Evolutionary conservation across 2,113 vertebrate species (phyloP).

Genomic region (Phalacrocorax pelagicus): DNA sequence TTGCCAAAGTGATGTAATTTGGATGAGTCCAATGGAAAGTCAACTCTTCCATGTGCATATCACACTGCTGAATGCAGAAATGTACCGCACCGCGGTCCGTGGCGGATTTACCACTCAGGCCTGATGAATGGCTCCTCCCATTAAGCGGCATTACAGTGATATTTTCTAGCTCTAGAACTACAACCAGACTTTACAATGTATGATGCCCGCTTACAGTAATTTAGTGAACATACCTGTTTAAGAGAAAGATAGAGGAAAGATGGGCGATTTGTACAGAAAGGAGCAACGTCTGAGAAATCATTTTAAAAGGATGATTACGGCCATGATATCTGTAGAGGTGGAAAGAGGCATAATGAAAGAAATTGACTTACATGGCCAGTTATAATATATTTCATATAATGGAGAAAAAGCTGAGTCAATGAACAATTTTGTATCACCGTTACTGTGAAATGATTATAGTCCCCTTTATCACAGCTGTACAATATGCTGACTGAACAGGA

Average conservation of each 20-base stretch:
- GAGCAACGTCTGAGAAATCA: neutral
- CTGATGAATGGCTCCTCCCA: neutral
- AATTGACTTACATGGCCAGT: neutral
- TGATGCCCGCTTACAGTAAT: neutral
- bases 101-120: neutral
- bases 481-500: constrained; percentile 53
- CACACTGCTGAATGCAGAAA: neutral
- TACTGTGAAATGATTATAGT: constrained; percentile 11
- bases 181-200: neutral
- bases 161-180: neutral
- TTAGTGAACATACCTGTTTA: neutral
- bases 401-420: constrained; percentile 15
- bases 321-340: neutral
- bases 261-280: neutral
- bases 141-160: neutral
- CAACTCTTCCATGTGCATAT: neutral
- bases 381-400: neutral
- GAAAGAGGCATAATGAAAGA: neutral
- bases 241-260: neutral
- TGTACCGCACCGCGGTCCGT: fast-evolving
- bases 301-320: neutral
- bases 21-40: neutral
- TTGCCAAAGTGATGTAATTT: neutral
- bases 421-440: neutral
- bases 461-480: constrained; percentile 29